These are phyloP conservation scores for Maniola jurtina DNA, from an alignment of 1,140 invertebrate species.

Conservation along the genomic window DNA sequence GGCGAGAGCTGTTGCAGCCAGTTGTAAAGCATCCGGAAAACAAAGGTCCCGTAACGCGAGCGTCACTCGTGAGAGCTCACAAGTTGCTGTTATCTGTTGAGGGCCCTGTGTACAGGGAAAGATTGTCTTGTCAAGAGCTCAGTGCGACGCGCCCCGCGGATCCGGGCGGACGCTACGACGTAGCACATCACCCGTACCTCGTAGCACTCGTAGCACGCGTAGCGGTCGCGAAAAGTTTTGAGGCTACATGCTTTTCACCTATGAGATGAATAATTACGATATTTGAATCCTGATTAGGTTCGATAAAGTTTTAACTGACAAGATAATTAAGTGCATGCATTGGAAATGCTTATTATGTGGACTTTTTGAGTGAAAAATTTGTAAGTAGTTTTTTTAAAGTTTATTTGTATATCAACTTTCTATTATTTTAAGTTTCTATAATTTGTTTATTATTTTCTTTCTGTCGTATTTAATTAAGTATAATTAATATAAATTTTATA, in stretches of 20 bases:
- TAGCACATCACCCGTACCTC: conserved; percentile 38
- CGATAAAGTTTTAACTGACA: conserved; percentile 14
- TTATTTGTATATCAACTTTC: not conserved
- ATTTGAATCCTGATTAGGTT: not conserved
- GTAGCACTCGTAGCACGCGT: conserved; percentile 32
- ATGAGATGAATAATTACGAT: not conserved
- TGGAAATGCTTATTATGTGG: conserved; percentile 26
- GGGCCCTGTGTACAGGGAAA: conserved; percentile 59
- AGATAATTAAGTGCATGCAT: conserved; percentile 13
- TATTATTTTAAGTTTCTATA: too few relatives aligned
- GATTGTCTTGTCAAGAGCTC: conserved; percentile 74
- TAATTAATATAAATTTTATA: too few relatives aligned
- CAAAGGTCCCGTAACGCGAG: conserved; percentile 54
- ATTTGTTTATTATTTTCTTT: too few relatives aligned
- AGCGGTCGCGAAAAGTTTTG: conserved; percentile 50
- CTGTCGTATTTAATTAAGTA: too few relatives aligned
- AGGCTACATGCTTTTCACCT: conserved; percentile 1
- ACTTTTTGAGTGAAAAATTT: conserved; percentile 39
- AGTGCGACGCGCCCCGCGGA: conserved; percentile 64
- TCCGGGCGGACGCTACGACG: conserved; percentile 62
- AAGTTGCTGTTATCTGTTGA: conserved; percentile 69
- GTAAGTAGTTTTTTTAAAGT: conserved; percentile 44
- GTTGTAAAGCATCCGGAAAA: conserved; percentile 18
- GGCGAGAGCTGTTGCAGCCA: not conserved
- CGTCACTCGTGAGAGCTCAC: conserved; percentile 68